Percentiles rank a stretch among this genome's conserved stretches.
phyloP scores from a whole-genome alignment of 2,797 vertebrate genomes.

The Scolopax bukidnonensis region DNA sequence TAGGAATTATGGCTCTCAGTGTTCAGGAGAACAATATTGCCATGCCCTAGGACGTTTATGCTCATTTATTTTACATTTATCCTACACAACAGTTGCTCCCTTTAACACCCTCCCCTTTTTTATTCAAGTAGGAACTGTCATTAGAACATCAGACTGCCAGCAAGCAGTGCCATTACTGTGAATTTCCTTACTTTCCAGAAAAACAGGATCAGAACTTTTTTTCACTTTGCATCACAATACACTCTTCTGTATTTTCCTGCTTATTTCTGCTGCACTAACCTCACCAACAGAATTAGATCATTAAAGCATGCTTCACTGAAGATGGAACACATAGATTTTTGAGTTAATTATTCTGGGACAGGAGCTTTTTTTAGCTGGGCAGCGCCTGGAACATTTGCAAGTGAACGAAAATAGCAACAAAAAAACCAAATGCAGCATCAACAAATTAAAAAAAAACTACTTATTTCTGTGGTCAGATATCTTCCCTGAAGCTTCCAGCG shows the following conservation, averaged over 20 bases:
- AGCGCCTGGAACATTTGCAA: not conserved
- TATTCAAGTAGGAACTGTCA: not conserved
- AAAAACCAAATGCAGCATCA: not conserved
- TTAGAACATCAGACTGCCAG: not conserved
- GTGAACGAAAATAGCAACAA: conserved; percentile 10
- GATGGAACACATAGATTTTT: not conserved
- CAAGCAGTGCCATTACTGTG: not conserved
- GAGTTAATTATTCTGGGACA: not conserved
- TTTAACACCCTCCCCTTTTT: not conserved
- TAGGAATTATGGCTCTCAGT: not conserved
- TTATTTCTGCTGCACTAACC: not conserved
- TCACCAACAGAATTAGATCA: not conserved
- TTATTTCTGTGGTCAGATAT: not conserved
- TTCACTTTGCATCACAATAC: not conserved
- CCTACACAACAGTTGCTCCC: not conserved
- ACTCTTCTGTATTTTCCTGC: not conserved
- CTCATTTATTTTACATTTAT: not conserved
- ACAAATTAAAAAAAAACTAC: not conserved
- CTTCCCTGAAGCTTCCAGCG: not conserved
- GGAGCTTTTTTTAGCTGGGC: conserved; percentile 22
- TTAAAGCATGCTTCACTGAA: not conserved
- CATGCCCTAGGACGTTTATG: not conserved
- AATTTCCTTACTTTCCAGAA: not conserved
- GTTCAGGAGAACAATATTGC: not conserved
- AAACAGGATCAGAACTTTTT: not conserved